These are phyloP conservation scores for Auanema freiburgensis DNA, from an alignment of 2,888 invertebrate species.

Conservation along the genomic window DNA sequence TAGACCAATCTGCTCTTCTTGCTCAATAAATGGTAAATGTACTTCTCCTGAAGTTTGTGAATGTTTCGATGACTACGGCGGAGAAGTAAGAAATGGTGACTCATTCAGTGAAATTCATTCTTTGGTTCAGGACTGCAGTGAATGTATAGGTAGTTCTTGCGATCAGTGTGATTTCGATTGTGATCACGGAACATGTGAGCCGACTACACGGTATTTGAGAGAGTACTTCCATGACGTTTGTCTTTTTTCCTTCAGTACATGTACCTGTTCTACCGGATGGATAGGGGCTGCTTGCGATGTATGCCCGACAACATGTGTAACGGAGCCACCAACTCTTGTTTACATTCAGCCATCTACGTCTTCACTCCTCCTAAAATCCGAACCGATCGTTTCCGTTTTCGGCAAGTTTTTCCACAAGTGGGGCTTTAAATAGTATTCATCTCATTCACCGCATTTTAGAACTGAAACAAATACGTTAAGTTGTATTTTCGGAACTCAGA, in stretches of 20 bases:
- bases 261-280: constrained; percentile 49
- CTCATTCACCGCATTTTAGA: no score
- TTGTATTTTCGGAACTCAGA: constrained; percentile 37
- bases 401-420: constrained; percentile 26
- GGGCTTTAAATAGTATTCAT: no score
- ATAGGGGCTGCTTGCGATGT: constrained; percentile 53
- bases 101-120: neutral
- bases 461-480: constrained; percentile 29
- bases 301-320: constrained; percentile 29
- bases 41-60: constrained; percentile 29
- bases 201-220: constrained; percentile 27
- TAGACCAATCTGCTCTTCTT: constrained; percentile 29
- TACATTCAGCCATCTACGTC: constrained; percentile 44
- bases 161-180: constrained; percentile 49
- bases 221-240: no score
- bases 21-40: constrained; percentile 43
- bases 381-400: constrained; percentile 39
- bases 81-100: constrained; percentile 20
- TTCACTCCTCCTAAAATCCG: constrained; percentile 26
- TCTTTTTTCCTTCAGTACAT: constrained; percentile 25
- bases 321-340: constrained; percentile 11
- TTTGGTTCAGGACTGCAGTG: constrained; percentile 22
- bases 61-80: constrained; percentile 42
- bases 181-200: constrained; percentile 48
- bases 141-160: constrained; percentile 30